Conservation (phyloP, 2,113 vertebrate genomes). For the Pseudolaguvia tuberculata region DNA sequence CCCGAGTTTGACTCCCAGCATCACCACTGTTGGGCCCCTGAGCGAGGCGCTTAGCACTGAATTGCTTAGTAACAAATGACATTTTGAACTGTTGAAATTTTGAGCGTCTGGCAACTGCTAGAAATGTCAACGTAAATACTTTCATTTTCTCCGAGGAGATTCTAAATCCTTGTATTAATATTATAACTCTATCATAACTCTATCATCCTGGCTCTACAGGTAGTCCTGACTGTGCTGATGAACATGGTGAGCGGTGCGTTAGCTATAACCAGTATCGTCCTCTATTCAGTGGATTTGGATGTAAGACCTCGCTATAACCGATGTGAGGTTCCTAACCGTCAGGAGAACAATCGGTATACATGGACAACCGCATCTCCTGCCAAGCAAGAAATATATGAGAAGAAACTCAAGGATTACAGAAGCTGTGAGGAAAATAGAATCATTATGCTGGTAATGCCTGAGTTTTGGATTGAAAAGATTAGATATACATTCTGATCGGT, state of each 20-base stretch:
- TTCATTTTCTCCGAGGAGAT: neutral
- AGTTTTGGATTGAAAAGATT: neutral
- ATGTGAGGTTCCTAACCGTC: neutral
- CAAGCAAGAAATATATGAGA: neutral
- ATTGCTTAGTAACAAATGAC: too few relatives aligned
- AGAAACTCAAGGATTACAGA: fast-evolving
- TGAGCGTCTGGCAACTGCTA: too few relatives aligned
- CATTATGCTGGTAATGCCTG: neutral
- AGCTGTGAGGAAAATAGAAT: neutral
- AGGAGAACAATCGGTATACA: neutral
- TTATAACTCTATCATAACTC: too few relatives aligned
- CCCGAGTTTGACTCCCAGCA: too few relatives aligned
- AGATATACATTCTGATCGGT: too few relatives aligned
- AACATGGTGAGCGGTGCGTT: conserved; percentile 50
- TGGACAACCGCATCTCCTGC: neutral
- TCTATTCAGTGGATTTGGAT: conserved; percentile 42
- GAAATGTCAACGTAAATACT: too few relatives aligned
- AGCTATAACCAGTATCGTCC: conserved; percentile 52
- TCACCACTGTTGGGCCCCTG: too few relatives aligned
- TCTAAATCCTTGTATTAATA: neutral
- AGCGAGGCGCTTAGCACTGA: too few relatives aligned
- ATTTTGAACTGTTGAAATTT: too few relatives aligned
- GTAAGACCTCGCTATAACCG: fast-evolving
- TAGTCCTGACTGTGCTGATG: conserved; percentile 49
- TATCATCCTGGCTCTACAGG: conserved; percentile 40